These are phyloP conservation scores for Sarcophaga rosellei DNA, from an alignment of 2,888 invertebrate species.

Conservation along the genomic window DNA sequence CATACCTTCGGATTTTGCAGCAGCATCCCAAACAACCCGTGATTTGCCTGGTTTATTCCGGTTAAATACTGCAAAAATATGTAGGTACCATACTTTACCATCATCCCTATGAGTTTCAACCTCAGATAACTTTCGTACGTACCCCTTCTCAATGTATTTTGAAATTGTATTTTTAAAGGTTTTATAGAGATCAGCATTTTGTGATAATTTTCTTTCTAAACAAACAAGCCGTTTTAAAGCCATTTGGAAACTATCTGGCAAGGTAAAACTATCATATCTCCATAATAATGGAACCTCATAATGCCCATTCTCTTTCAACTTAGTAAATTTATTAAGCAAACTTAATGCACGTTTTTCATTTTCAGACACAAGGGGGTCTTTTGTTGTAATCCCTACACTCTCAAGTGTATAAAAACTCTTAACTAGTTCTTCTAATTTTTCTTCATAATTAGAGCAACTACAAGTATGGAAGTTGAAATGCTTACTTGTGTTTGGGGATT, in stretches of 20 bases:
- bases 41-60: conserved; percentile 44
- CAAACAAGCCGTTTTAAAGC: conserved; percentile 36
- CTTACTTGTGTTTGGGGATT: conserved; percentile 10
- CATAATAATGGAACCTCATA: conserved; percentile 36
- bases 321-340: conserved; percentile 15
- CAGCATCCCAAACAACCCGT: conserved; percentile 60
- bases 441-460: conserved; percentile 14
- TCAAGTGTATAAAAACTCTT: conserved; percentile 48
- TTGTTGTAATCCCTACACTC: conserved; percentile 42
- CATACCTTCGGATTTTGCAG: conserved; percentile 41
- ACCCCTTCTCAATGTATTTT: conserved; percentile 33
- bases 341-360: conserved; percentile 28
- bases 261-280: no score
- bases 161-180: conserved; percentile 41
- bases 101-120: conserved; percentile 9
- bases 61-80: conserved; percentile 30
- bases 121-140: conserved; percentile 33
- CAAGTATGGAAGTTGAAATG: conserved; percentile 40
- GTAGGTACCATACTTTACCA: conserved; percentile 37
- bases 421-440: conserved; percentile 30
- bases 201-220: conserved; percentile 18
- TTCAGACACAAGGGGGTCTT: conserved; percentile 23
- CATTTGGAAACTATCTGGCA: conserved; percentile 39
- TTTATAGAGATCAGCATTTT: neutral
- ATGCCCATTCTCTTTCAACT: conserved; percentile 15